Base-by-base conservation (phyloP, 2,888 invertebrate species). In the Sialis fuliginosa region DNA sequence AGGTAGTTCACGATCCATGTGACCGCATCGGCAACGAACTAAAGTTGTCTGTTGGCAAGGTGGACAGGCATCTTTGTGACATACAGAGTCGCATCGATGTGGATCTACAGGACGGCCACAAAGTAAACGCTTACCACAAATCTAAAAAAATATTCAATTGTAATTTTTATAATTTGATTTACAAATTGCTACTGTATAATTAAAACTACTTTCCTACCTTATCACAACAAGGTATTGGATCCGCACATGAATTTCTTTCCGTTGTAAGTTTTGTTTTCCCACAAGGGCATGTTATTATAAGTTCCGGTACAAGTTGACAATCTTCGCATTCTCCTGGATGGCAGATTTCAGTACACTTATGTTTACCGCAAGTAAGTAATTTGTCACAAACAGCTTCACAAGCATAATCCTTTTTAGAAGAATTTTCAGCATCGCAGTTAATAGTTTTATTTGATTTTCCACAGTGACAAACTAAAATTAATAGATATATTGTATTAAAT, bases 1-100 rank as follows among this genome's bases (percentile, higher is more conserved):
- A 3, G 79, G 75, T 45, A 91, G 74, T 60, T 88, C 81, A 56
- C 83, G 82, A 54, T 82, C 83, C 65, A 85, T 82, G 60, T 81
- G 79, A 0, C 88, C 89, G 60, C 93, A 93, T 37, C 89, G 81
- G 57, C 93, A 93, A 48, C 76, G 76, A 1, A 88, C 75, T 1
- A 77, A 67, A 0, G 88, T 87, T 39, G 74, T 78, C 43, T 80
- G 73, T 6, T 77, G 76, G 57, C 92, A 93, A 0, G 75, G 75
- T 0, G 86, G 83, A 57, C 92, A 93, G 1, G 74, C 68, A 0
- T 81, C 87, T 60, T 67, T 60, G 67, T 89, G 76, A 68, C 81
- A 89, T 22, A 64, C 61, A 4, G 64, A 64, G 58, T 75, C 72
- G 62, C 89, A 89, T 52, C 66, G 68, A 61, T 89, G 89, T 42